Percentiles rank a stretch among this genome's conserved stretches.
These are phyloP conservation scores for Epinephelus awoara DNA, from an alignment of 2,797 vertebrate genomes.

Conservation along the genomic window DNA sequence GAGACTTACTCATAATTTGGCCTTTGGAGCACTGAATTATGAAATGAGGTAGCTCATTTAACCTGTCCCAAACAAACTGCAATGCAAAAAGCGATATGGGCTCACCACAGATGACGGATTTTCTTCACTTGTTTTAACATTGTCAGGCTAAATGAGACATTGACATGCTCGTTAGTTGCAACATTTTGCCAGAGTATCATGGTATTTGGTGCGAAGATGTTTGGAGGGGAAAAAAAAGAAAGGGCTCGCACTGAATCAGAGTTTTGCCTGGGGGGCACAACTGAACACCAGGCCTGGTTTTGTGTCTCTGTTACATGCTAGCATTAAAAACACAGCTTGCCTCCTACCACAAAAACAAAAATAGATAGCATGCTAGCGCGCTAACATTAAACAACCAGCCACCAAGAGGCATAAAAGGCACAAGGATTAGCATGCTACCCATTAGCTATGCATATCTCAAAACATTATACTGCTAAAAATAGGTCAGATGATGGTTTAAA, in stretches of 20 bases:
- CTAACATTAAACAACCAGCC: conserved; percentile 43
- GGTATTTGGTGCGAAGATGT: conserved; percentile 55
- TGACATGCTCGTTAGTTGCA: conserved; percentile 43
- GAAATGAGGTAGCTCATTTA: conserved; percentile 52
- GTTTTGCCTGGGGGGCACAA: conserved; percentile 54
- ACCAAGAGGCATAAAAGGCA: conserved; percentile 30
- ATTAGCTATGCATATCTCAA: conserved; percentile 50
- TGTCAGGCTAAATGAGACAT: conserved; percentile 29
- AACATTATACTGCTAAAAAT: conserved; percentile 57
- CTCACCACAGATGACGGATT: conserved; percentile 11
- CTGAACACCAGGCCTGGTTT: conserved; percentile 57
- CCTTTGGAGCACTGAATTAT: conserved; percentile 56
- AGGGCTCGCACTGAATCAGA: conserved; percentile 62
- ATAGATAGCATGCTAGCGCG: conserved; percentile 58
- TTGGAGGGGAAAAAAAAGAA: conserved; percentile 42
- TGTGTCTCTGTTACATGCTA: conserved; percentile 65
- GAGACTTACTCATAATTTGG: conserved; percentile 65
- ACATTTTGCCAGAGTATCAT: conserved; percentile 19
- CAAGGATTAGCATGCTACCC: conserved; percentile 53
- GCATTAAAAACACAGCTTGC: conserved; percentile 53
- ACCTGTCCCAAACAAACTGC: conserved; percentile 25
- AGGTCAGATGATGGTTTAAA: conserved; percentile 51
- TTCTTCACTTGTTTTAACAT: conserved; percentile 43
- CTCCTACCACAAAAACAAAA: conserved; percentile 64
- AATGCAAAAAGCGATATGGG: conserved; percentile 11